Evolutionary conservation across 2,797 vertebrate genomes (phyloP), one percentile per base, ranked within the genome.

Genomic region (Acrossocheilus wenchowensis): DNA sequence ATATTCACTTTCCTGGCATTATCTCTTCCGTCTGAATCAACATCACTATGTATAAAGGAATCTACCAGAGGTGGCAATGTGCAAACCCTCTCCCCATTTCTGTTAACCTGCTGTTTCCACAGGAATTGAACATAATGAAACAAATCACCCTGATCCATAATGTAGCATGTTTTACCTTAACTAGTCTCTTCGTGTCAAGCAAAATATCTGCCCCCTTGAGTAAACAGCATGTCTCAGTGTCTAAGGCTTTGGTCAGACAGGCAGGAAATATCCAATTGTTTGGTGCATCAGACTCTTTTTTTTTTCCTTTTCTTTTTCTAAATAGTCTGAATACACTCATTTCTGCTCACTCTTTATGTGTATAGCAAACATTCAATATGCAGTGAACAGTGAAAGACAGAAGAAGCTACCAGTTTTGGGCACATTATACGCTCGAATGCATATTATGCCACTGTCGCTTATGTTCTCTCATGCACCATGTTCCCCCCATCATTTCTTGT

Each of bases 41-140:
- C 60, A 30, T 64, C 60, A 23, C 26, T 30, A 4, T 36, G 66
- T 71, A 6, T n/a, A 71, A 73, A 11, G 19, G 26, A 14, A 83
- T 83, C 23, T 41, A 41, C 72, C 36, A 69, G 17, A 72, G 30
- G 6, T 15, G 36, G 6, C 15, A 78, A 71, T 26, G 26, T 85
- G 64, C 45, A 2, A 11, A 60, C 39, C 50, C 26, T 79, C 14
- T 60, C 4, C 21, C 36, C 34, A 17, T 57, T 72, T 82, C 9
- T 21, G 34, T 79, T 66, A 78, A 78, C 73, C 72, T 77, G 30
- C 54, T n/a, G 12, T 57, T 41, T 68, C 6, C n/a, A 57, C 45
- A 85, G 64, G n/a, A 71, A 78, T 71, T 68, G 12, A 54, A 54
- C 12, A 21, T 72, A 72, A 82, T 82, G 36, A 43, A 72, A 17